A percentile compares a stretch with the other conserved stretches of the same genome.
Conservation (phyloP, 2,888 invertebrate species). For the Eupithecia insigniata region DNA sequence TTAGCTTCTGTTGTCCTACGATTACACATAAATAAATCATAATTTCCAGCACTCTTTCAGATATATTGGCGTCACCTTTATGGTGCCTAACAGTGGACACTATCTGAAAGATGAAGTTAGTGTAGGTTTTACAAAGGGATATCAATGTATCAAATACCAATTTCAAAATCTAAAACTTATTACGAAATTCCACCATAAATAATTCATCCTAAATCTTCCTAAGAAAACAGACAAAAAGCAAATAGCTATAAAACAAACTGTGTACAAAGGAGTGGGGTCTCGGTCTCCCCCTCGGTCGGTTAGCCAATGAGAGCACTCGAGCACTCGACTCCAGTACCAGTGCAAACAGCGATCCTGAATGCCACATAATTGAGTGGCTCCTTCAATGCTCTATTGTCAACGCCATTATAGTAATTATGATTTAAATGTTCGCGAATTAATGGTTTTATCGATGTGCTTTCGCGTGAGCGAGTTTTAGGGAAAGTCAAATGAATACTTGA, state of each 20-base stretch:
- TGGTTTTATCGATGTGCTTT: slow-evolving; percentile 71
- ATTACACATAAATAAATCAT: too few relatives aligned
- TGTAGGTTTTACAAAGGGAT: not conserved
- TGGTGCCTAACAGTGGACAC: too few relatives aligned
- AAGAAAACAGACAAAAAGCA: slow-evolving; percentile 53
- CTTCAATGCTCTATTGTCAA: slow-evolving; percentile 70
- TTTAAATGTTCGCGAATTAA: slow-evolving; percentile 74
- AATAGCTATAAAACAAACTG: slow-evolving; percentile 46
- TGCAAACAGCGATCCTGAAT: slow-evolving; percentile 63
- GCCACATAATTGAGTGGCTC: slow-evolving; percentile 77
- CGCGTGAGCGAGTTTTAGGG: slow-evolving; percentile 55
- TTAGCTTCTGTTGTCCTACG: too few relatives aligned
- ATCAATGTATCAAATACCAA: slow-evolving; percentile 1
- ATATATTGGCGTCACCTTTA: not conserved
- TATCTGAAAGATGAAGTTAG: not conserved
- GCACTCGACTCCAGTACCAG: slow-evolving; percentile 61
- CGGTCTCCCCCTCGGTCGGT: slow-evolving; percentile 51
- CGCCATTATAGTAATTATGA: slow-evolving; percentile 76
- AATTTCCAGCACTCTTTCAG: not conserved
- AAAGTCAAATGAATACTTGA: slow-evolving; percentile 21
- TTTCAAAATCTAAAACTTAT: slow-evolving; percentile 15
- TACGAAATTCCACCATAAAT: slow-evolving; percentile 34
- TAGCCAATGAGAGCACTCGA: slow-evolving; percentile 72
- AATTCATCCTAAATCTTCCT: slow-evolving; percentile 48
- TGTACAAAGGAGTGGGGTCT: slow-evolving; percentile 51